phyloP scores from a whole-genome alignment of 2,797 vertebrate genomes.

The Sphenodon punctatus region DNA sequence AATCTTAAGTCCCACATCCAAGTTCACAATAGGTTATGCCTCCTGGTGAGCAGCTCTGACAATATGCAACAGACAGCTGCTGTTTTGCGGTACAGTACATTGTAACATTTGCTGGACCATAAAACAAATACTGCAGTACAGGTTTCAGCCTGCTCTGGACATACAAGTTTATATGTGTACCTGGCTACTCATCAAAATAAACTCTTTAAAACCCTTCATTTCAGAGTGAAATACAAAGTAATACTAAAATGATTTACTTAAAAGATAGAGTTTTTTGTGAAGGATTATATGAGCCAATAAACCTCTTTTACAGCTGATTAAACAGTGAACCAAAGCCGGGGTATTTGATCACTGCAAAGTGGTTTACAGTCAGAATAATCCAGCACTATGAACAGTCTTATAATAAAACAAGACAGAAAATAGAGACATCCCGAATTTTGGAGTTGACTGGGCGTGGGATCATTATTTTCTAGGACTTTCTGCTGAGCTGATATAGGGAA shows the following conservation, averaged over 20 bases:
- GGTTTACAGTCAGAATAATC: not conserved
- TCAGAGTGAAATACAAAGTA: conserved; percentile 15
- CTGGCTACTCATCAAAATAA: not conserved
- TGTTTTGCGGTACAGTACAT: not conserved
- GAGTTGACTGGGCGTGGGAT: not conserved
- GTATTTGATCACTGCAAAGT: not conserved
- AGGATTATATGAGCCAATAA: conserved; percentile 47
- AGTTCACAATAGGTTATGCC: not conserved
- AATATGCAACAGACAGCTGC: not conserved
- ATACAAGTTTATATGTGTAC: not conserved
- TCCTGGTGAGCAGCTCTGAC: conserved; percentile 3
- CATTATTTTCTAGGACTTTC: not conserved
- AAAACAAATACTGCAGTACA: not conserved
- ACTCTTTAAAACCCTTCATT: not conserved
- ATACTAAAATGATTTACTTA: conserved; percentile 47
- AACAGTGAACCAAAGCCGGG: conserved; percentile 18
- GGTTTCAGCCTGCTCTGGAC: not conserved
- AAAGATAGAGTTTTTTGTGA: no score
- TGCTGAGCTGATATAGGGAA: not conserved
- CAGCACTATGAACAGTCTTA: not conserved
- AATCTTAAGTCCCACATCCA: not conserved
- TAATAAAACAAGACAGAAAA: conserved; percentile 24
- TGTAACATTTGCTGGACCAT: not conserved
- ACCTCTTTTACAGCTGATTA: conserved; percentile 42
- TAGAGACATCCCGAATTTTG: not conserved